phyloP scores from a whole-genome alignment of 2,888 invertebrate genomes.

The Diloba caeruleocephala region DNA sequence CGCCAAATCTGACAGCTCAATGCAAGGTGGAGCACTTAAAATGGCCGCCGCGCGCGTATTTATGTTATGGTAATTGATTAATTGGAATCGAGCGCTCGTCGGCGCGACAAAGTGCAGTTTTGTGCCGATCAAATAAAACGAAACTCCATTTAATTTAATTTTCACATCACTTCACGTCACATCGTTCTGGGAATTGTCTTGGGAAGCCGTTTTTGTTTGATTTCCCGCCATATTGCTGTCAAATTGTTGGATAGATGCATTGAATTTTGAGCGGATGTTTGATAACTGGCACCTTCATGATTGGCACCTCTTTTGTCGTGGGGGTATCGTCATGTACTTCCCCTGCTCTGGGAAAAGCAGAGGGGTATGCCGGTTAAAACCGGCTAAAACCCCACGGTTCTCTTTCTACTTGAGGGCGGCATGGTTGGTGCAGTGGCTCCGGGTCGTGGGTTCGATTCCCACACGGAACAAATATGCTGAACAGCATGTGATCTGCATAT shows the following conservation, averaged over 20 bases:
- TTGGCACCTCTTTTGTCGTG: too few relatives aligned
- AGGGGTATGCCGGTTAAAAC: too few relatives aligned
- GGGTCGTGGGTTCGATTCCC: too few relatives aligned
- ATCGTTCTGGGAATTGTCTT: constrained; percentile 47
- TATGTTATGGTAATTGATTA: constrained; percentile 65
- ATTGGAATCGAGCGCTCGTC: constrained; percentile 61
- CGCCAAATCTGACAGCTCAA: constrained; percentile 44
- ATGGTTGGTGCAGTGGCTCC: too few relatives aligned
- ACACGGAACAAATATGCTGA: too few relatives aligned
- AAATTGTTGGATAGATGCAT: constrained; percentile 27
- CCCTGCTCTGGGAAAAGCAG: too few relatives aligned
- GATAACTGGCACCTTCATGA: too few relatives aligned
- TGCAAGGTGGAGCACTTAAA: constrained; percentile 47
- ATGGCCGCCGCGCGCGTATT: constrained; percentile 55
- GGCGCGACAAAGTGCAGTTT: constrained; percentile 60
- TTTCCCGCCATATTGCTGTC: constrained; percentile 56
- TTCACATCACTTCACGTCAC: constrained; percentile 37
- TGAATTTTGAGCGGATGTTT: constrained; percentile 18
- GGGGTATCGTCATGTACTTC: too few relatives aligned
- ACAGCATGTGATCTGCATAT: too few relatives aligned
- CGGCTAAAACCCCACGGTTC: too few relatives aligned
- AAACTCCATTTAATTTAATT: constrained; percentile 49
- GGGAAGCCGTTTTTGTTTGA: constrained; percentile 49
- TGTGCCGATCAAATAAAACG: constrained; percentile 53
- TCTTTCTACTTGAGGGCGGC: too few relatives aligned